Base-by-base conservation (phyloP, 1,140 invertebrate species). In the Diorhabda elongata region DNA sequence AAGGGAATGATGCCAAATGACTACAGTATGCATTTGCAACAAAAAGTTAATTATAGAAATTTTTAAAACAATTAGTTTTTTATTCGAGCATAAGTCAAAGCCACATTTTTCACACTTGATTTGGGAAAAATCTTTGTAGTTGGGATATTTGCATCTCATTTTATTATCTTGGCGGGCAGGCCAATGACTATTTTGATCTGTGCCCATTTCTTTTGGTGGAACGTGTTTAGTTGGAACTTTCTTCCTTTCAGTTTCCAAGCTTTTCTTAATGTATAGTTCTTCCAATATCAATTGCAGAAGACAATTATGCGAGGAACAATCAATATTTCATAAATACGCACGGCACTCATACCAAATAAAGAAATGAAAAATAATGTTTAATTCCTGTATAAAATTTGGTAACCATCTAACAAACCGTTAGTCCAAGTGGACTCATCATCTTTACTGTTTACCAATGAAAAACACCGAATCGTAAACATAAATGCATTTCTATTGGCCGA, bases 201-300 rank as follows among this genome's bases (percentile, higher is more conserved):
- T 78, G 68, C 72, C 72, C 70, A 77, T 67, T 65, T 76, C 71
- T 73, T 76, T 73, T 68, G 75, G 72, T 64, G 73, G 73, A 61
- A 71, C 65, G 58, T 70, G 73, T 57, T 67, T 69, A 66, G 72
- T 60, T 71, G 72, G 71, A 64, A 68, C 72, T 43, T 69, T 73
- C 74, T 74, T 66, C 74, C 66, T 76, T 75, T 69, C 72, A 74
- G 69, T 73, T 58, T 69, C 61, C 66, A 59, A 74, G 68, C 73
- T 74, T 64, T 47, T 41, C 44, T 66, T 26, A 26, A 26, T 26
- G 26, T 26, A 26, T 26, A 26, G 26, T 26, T 26, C 26, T 26
- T 26, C 26, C 26, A 26, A 26, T 26, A 26, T 26, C 26, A 26
- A 26, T 26, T 26, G 26, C 26, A 26, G 26, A 26, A 26, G 26